Evolutionary conservation across 2,888 invertebrate genomes (phyloP), one percentile per base, ranked within the genome.

Genomic region (Diploptera punctata): DNA sequence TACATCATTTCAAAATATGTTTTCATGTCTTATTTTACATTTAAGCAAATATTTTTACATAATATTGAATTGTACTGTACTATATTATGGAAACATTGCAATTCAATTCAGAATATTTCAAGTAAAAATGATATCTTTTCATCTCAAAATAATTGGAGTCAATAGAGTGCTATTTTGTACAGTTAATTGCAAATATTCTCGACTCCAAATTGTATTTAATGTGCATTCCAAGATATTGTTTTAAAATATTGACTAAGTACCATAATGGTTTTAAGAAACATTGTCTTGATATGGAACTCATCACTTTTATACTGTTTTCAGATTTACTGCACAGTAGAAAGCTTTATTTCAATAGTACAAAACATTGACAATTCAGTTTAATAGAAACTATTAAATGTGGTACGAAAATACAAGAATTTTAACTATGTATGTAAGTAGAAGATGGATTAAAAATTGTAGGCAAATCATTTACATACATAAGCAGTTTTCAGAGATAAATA

Each of bases 401-500:
- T 65, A 44, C 47, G 26, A 65, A 47, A 65, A 65, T 65, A 65
- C 65, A 65, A 43, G 24, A 13, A 26, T 26, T 43, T 44, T 18
- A 26, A 62, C 47, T 47, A 16, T 65, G 47, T 65, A n/a, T 29
- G 21, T 26, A 13, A 44, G 16, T 21, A 61, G 24, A 65, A 44
- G 43, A 26, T 65, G 29, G 26, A 44, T 65, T 24, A 47, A 43
- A n/a, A 44, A 65, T 44, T 65, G 43, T 47, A 47, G 29, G 26
- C 29, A 65, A 65, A 43, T 38, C n/a, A 65, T 65, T 44, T n/a
- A 44, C 29, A 65, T 65, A 47, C 33, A 47, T 21, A 43, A 65
- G 65, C 43, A 65, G 65, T 65, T 65, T 65, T 65, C 65, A 65
- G 65, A 65, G 65, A 44, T 43, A 44, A 65, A 65, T 65, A 65